phyloP scores from a whole-genome alignment of 1,140 invertebrate species.

The Sipha flava region DNA sequence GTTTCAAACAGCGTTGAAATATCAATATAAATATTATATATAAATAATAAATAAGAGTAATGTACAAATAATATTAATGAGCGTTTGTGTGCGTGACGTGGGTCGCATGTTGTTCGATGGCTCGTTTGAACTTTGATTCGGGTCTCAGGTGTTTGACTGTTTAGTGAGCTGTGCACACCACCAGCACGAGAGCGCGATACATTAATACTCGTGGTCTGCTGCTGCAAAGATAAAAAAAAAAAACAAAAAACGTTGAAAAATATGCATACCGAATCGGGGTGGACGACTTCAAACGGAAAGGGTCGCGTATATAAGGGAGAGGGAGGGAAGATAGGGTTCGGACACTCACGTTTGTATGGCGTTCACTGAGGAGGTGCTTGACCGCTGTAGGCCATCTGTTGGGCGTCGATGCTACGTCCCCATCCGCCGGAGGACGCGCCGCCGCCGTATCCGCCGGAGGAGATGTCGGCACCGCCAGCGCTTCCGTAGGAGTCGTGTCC shows the following conservation, averaged over 20 bases:
- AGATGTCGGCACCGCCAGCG: slow-evolving; percentile 39
- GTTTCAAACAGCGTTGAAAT: slow-evolving; percentile 2
- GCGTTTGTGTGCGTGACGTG: neutral
- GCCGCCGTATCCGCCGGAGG: slow-evolving; percentile 32
- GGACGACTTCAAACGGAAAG: no score
- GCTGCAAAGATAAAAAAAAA: neutral
- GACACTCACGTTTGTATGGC: neutral
- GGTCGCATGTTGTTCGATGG: neutral
- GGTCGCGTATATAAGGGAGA: no score
- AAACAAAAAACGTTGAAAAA: neutral
- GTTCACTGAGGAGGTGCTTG: slow-evolving; percentile 48
- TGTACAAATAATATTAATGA: slow-evolving; percentile 22
- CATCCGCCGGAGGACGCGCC: slow-evolving; percentile 49
- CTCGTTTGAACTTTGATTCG: slow-evolving; percentile 12
- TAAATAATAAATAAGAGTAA: slow-evolving; percentile 32
- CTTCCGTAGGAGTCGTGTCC: slow-evolving; percentile 47
- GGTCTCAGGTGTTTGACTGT: neutral
- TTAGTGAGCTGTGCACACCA: neutral
- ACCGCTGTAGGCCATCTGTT: slow-evolving; percentile 63
- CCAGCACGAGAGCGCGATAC: no score
- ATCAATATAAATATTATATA: slow-evolving; percentile 24
- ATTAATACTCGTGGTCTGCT: neutral
- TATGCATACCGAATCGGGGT: no score
- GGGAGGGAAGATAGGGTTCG: no score
- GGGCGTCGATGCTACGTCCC: slow-evolving; percentile 57